phyloP scores from a whole-genome alignment of 2,888 invertebrate genomes.

The Tuta absoluta region DNA sequence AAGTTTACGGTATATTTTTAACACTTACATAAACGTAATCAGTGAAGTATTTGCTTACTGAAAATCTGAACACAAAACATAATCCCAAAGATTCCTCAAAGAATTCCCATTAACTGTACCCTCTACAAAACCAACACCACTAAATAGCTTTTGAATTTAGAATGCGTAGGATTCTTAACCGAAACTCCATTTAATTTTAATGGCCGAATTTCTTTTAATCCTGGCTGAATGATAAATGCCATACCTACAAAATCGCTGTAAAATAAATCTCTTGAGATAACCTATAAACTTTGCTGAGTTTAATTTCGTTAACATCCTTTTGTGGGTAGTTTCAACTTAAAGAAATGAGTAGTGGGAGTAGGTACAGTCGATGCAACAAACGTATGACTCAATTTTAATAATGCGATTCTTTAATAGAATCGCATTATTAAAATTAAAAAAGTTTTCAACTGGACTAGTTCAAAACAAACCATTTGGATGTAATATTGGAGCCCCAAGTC shows the following conservation, averaged over 20 bases:
- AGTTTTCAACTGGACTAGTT: too few relatives aligned
- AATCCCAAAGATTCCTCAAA: background rate
- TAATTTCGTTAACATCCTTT: conserved; percentile 74
- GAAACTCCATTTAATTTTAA: conserved; percentile 62
- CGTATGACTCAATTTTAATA: too few relatives aligned
- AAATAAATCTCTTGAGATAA: conserved; percentile 72
- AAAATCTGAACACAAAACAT: background rate
- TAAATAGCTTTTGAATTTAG: conserved; percentile 32
- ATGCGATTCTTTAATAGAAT: too few relatives aligned
- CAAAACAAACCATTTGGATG: too few relatives aligned
- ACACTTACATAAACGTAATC: too few relatives aligned
- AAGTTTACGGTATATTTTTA: too few relatives aligned
- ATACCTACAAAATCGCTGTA: conserved; percentile 60
- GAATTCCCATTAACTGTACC: conserved; percentile 18
- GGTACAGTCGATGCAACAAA: background rate
- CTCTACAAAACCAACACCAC: conserved; percentile 44
- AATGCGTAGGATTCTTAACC: conserved; percentile 53
- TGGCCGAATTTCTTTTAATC: conserved; percentile 67
- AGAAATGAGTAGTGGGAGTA: conserved; percentile 39
- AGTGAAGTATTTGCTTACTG: too few relatives aligned
- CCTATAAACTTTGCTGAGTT: conserved; percentile 70
- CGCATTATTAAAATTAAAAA: too few relatives aligned
- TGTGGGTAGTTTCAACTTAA: conserved; percentile 70
- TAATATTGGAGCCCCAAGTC: too few relatives aligned
- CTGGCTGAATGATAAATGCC: conserved; percentile 62